A percentile compares a stretch with the other conserved stretches of the same genome.
Conservation (phyloP, 2,113 vertebrate genomes). For the Pongo abelii region DNA sequence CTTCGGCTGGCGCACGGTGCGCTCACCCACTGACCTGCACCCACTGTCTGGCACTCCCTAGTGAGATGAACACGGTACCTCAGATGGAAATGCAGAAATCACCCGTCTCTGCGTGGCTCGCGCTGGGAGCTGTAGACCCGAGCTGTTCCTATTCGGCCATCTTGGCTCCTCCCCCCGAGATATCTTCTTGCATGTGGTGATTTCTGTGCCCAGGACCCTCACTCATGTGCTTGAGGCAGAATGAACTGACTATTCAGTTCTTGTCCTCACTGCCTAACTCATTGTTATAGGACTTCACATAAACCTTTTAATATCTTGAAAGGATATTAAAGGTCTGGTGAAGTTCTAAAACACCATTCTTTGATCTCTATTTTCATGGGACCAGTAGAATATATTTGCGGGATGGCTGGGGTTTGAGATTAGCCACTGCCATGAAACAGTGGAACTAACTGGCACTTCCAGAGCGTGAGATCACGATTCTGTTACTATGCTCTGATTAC, state of each 20-base stretch:
- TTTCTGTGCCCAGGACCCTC: neutral
- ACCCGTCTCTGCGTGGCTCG: too few species aligned
- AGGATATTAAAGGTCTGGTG: neutral
- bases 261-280: neutral
- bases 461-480: neutral
- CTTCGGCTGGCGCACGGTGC: too few species aligned
- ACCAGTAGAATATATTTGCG: neutral
- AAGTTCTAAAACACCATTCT: conserved; percentile 1
- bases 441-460: neutral
- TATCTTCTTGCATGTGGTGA: neutral
- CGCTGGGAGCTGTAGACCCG: too few species aligned
- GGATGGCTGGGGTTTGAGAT: neutral
- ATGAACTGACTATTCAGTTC: neutral
- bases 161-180: neutral
- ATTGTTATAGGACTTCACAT: neutral
- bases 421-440: neutral
- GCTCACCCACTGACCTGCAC: too few species aligned
- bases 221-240: neutral
- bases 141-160: too few species aligned
- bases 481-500: neutral
- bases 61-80: too few species aligned
- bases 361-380: conserved; percentile 9
- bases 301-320: neutral
- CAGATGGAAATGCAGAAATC: too few species aligned
- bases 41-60: too few species aligned